Evolutionary conservation across 2,888 invertebrate species (phyloP).

Genomic region (Polyommatus iphigenia): DNA sequence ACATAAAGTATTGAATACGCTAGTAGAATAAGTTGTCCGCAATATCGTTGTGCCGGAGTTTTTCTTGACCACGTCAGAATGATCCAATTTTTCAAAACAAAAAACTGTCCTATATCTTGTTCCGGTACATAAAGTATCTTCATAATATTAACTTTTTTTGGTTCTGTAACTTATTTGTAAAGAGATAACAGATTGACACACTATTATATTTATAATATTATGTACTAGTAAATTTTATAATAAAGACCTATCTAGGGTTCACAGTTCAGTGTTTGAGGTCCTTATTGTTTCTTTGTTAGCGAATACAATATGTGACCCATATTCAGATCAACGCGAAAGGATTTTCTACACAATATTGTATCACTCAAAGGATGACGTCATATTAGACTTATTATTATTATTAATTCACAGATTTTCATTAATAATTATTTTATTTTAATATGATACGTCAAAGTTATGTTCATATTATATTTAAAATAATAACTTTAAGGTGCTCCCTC

Average conservation of each 20-base stretch:
- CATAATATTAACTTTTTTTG: too few relatives aligned
- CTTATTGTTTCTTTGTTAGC: constrained; percentile 39
- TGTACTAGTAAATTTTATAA: not conserved
- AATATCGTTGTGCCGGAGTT: too few relatives aligned
- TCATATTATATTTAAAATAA: too few relatives aligned
- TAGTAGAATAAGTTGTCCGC: too few relatives aligned
- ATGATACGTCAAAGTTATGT: not conserved
- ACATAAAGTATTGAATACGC: too few relatives aligned
- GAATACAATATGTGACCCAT: constrained; percentile 44
- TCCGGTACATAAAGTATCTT: too few relatives aligned
- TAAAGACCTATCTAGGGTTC: not conserved
- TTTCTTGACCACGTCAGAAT: too few relatives aligned
- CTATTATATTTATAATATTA: not conserved
- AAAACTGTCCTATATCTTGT: too few relatives aligned
- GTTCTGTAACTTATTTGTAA: too few relatives aligned
- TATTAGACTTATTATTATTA: not conserved
- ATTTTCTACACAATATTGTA: constrained; percentile 22
- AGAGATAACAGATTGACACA: not conserved
- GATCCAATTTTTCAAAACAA: too few relatives aligned
- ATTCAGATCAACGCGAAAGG: constrained; percentile 36
- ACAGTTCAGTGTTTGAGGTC: constrained; percentile 32
- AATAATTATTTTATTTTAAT: not conserved
- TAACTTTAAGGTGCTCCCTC: too few relatives aligned
- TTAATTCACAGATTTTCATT: not conserved
- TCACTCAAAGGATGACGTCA: constrained; percentile 20